Evolutionary conservation across 2,888 invertebrate genomes (phyloP).

Genomic region (Phengaris alcon): DNA sequence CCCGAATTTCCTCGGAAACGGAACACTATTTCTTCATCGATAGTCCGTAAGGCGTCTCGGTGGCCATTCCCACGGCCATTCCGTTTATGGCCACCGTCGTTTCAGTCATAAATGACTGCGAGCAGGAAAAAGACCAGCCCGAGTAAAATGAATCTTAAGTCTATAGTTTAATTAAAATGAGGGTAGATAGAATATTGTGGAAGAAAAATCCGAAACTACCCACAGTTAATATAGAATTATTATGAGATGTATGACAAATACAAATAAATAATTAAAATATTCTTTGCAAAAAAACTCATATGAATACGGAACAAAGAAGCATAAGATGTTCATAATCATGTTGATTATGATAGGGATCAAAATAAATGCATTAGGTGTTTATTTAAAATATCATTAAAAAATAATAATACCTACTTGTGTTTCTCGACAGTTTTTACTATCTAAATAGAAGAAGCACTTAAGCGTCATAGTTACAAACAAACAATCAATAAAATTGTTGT

Average conservation of each 20-base stretch:
- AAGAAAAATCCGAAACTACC: slow-evolving; percentile 30
- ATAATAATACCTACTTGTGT: too few relatives aligned
- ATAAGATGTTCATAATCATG: too few relatives aligned
- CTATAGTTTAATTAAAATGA: slow-evolving; percentile 58
- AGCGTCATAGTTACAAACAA: neutral
- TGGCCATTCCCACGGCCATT: slow-evolving; percentile 52
- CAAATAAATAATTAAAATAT: too few relatives aligned
- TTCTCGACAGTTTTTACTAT: too few relatives aligned
- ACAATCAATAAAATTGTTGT: neutral
- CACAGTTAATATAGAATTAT: slow-evolving; percentile 5
- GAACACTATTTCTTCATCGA: slow-evolving; percentile 48
- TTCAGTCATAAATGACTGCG: slow-evolving; percentile 49
- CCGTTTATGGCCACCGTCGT: slow-evolving; percentile 56
- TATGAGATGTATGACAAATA: neutral
- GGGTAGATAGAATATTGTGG: slow-evolving; percentile 40
- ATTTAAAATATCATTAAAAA: too few relatives aligned
- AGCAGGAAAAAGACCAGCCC: slow-evolving; percentile 53
- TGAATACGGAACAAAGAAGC: too few relatives aligned
- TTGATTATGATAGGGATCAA: too few relatives aligned
- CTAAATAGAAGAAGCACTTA: too few relatives aligned
- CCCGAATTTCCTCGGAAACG: slow-evolving; percentile 43
- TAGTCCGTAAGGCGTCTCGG: slow-evolving; percentile 55
- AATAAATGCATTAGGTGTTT: too few relatives aligned
- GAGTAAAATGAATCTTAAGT: slow-evolving; percentile 54
- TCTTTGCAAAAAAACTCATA: too few relatives aligned